Base-by-base conservation (phyloP, 2,797 vertebrate genomes). In the Emys orbicularis region DNA sequence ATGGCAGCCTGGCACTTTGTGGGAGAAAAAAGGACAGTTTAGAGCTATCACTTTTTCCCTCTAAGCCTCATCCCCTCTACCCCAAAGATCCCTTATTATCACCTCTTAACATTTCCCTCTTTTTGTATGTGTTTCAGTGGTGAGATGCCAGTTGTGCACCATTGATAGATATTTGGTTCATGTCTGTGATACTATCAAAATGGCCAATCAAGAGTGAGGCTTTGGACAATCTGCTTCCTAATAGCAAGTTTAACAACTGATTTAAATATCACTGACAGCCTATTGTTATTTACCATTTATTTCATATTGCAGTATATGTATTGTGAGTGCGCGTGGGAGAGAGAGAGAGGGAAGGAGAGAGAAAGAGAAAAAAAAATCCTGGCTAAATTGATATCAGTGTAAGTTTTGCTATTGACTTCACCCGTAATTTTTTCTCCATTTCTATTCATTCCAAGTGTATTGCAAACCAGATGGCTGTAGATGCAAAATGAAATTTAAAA, bases 331-430 rank as follows among this genome's bases (percentile, higher is more conserved):
- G 10, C 9, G 5, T 23, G 9, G 10, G 18, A 11, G n/a, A 5
- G 61, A 18, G 37, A 41, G 41, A 18, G 59, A 9, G 34, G 16
- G 23, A 13, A 88, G 31, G 54, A 92, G 27, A 8, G 4, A 0
- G 9, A 57, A 6, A 16, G 34, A 12, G 6, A 47, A 49, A 44
- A 2, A 11, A 6, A 50, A 52, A 2, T 54, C 3, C 31, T 34
- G 87, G 80, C 4, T 3, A 10, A 0, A 0, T 49, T 37, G 37
- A 27, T 65, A 85, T 41, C 0, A 0, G 8, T 27, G 9, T 16
- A 91, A 47, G 5, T 76, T 93, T 84, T 79, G 79, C 44, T 52
- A 34, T 29, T 56, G 90, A 50, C 49, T 89, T 56, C 65, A 61
- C 29, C 57, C 29, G 2, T 61, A 61, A 6, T 27, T 12, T 56